These are phyloP conservation scores for Nothoprocta perdicaria DNA, from an alignment of 2,113 vertebrate species.

Conservation along the genomic window DNA sequence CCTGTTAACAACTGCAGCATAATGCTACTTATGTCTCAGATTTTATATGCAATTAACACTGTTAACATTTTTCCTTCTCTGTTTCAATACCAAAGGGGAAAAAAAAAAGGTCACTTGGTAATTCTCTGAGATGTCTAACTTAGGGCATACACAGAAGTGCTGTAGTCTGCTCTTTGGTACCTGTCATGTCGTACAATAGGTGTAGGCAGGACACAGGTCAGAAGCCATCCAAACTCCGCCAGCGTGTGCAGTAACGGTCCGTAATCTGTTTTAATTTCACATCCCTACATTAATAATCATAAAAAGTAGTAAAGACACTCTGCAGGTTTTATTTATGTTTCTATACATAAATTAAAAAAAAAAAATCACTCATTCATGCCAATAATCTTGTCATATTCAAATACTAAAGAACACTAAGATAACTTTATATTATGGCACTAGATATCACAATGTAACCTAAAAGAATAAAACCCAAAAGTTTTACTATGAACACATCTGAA, in stretches of 20 bases:
- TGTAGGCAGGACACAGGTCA: constrained; percentile 93
- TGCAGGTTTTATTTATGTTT: constrained; percentile 23
- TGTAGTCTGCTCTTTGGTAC: constrained; percentile 66
- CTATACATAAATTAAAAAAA: background rate
- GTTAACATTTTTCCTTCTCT: background rate
- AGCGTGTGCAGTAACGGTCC: constrained; percentile 94
- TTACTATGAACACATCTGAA: background rate
- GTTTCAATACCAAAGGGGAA: background rate
- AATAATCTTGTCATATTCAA: background rate
- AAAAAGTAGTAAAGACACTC: constrained; percentile 58
- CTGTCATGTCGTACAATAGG: constrained; percentile 93
- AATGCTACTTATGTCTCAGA: background rate
- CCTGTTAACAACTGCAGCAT: background rate
- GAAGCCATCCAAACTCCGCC: constrained; percentile 97
- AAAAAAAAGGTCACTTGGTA: background rate
- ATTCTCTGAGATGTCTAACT: background rate
- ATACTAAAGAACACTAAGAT: background rate
- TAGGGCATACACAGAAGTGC: background rate
- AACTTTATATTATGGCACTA: background rate
- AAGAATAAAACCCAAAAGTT: background rate
- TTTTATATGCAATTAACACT: background rate
- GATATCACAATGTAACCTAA: background rate
- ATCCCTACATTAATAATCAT: constrained; percentile 81
- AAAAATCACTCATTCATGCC: background rate
- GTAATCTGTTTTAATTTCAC: constrained; percentile 93